Evolutionary conservation across 2,888 invertebrate species (phyloP).

Genomic region (Bembecia ichneumoniformis): DNA sequence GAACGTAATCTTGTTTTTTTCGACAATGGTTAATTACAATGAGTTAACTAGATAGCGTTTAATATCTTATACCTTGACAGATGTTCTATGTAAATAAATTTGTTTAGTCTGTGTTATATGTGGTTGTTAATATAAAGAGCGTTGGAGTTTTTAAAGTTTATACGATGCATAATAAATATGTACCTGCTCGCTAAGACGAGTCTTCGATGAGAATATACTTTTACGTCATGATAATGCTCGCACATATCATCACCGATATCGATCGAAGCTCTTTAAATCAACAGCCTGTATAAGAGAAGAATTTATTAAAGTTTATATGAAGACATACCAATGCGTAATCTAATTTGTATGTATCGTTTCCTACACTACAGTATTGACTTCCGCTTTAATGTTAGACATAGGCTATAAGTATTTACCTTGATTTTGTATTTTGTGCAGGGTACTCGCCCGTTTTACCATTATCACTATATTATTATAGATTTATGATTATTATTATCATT

Average conservation of each 20-base stretch:
- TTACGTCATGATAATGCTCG: not conserved
- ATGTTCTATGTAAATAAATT: slow-evolving; percentile 42
- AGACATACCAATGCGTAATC: slow-evolving; percentile 6
- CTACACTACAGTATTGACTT: slow-evolving; percentile 66
- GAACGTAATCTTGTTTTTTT: too few species aligned
- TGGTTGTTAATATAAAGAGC: not conserved
- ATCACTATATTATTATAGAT: not conserved
- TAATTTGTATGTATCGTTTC: slow-evolving; percentile 46
- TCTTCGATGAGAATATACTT: not conserved
- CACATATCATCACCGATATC: not conserved
- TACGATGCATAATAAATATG: not conserved
- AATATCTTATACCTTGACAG: not conserved
- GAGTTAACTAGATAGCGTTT: not conserved
- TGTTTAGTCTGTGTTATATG: slow-evolving; percentile 32
- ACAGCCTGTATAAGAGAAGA: not conserved
- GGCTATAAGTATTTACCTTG: slow-evolving; percentile 59
- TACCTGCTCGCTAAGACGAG: not conserved
- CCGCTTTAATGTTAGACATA: slow-evolving; percentile 56
- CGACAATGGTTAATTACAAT: not conserved
- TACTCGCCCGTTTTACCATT: slow-evolving; percentile 53
- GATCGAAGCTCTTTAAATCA: not conserved
- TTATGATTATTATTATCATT: slow-evolving; percentile 30
- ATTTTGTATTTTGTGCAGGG: slow-evolving; percentile 66
- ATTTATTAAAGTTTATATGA: not conserved
- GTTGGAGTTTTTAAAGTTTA: not conserved